Evolutionary conservation across 1,140 invertebrate genomes (phyloP), one percentile per base, ranked within the genome.

Genomic region (Caenorhabditis latens): DNA sequence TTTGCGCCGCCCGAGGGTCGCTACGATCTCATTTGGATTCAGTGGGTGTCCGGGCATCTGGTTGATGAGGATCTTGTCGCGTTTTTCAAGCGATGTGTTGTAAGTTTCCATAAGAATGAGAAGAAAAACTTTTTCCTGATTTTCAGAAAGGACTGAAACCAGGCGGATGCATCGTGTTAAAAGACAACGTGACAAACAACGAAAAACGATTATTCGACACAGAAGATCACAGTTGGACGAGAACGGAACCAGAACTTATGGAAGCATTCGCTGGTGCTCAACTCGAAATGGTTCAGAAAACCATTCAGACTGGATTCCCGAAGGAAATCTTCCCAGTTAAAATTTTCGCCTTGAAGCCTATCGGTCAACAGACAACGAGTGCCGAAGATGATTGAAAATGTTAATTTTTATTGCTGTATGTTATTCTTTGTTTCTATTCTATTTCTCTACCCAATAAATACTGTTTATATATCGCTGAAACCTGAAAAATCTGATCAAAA

Each of bases 1-100:
- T 99, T 99, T 93, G 93, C 92, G 58, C 96, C 97, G 8, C 93
- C 94, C 55, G 61, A 90, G 46, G 94, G 94, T 50, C 58, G 84
- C 11, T 99, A 99, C 93, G 97, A 99, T 94, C 93, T 99, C 1
- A 96, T 99, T 89, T 99, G 98, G 98, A 95, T 95, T 91, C 98
- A 99, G 93, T 99, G 98, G 98, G 98, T 99, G 16, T 93, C 98
- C 55, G 96, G 96, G 2, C 96, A 99, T 93, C 94, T 99, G 43
- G 96, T 95, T 14, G 96, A 99, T 93, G 93, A 95, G 6, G 96
- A 99, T 94, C 94, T 99, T 57, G 92, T 97, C 19, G 92, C 94
- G 24, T 98, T 98, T 93, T 95, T 99, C 32, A 93, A 94, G 84
- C 94, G 95, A 84, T 97, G 97, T 94, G 95, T 94, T 94, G 94